Percentiles rank a stretch among this genome's conserved stretches.
Evolutionary conservation across 1,140 invertebrate genomes (phyloP).

Genomic region (Latrodectus geometricus): DNA sequence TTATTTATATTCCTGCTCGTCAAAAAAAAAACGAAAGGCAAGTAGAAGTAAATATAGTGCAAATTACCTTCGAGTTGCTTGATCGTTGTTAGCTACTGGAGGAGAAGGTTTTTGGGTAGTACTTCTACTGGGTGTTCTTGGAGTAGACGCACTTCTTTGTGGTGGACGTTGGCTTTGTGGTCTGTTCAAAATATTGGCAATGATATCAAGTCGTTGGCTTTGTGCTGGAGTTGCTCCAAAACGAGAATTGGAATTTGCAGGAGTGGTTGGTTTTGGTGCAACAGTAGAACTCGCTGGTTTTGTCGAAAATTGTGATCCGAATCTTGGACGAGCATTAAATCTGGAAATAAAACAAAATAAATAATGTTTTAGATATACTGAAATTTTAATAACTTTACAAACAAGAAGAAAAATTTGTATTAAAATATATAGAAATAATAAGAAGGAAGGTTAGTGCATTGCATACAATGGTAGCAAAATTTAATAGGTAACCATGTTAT

Average conservation of each 20-base stretch:
- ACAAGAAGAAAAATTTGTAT: too few relatives aligned
- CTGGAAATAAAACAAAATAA: neutral
- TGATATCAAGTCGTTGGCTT: conserved; percentile 36
- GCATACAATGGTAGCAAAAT: too few relatives aligned
- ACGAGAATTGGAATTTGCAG: neutral
- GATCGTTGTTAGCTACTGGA: neutral
- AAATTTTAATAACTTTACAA: too few relatives aligned
- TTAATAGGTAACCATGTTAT: too few relatives aligned
- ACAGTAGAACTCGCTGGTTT: neutral
- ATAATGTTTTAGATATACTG: too few relatives aligned
- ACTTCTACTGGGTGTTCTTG: neutral
- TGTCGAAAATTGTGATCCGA: conserved; percentile 14
- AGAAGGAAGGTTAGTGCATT: too few relatives aligned
- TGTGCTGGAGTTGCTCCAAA: conserved; percentile 36
- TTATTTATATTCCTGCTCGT: too few relatives aligned
- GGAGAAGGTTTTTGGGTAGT: neutral
- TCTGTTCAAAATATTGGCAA: conserved; percentile 39
- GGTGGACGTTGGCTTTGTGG: neutral
- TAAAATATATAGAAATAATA: too few relatives aligned
- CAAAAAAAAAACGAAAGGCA: too few relatives aligned
- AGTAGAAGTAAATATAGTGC: too few relatives aligned
- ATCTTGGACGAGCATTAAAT: conserved; percentile 24
- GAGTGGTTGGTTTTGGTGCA: neutral
- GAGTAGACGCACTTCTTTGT: neutral
- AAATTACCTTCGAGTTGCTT: neutral